phyloP scores from a whole-genome alignment of 2,113 vertebrate species.

The Engraulis encrasicolus region DNA sequence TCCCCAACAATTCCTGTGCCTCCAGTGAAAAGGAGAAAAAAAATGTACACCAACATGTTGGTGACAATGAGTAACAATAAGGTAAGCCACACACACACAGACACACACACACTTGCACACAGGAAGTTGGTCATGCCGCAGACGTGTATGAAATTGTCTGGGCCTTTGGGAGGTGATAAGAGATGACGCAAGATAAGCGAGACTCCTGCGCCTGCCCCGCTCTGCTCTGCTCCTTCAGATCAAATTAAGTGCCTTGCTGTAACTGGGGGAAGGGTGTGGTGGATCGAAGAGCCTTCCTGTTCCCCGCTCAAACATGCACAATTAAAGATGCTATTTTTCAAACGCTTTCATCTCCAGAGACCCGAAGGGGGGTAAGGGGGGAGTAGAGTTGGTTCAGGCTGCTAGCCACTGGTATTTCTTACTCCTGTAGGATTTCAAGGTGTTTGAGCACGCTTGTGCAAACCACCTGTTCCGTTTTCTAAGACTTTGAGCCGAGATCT shows the following conservation, averaged over 20 bases:
- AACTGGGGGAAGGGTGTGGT: neutral
- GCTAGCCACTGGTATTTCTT: neutral
- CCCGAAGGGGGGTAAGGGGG: neutral
- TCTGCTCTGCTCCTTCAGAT: neutral
- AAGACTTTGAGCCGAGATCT: neutral
- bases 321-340: neutral
- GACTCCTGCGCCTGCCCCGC: neutral
- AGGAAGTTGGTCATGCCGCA: neutral
- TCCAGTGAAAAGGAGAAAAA: neutral
- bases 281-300: slow-evolving; percentile 28
- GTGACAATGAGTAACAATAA: neutral
- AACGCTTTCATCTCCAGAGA: neutral
- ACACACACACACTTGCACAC: neutral
- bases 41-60: neutral
- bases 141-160: neutral
- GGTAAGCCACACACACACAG: neutral
- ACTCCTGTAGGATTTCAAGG: neutral
- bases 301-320: slow-evolving; percentile 20
- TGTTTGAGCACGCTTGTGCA: neutral
- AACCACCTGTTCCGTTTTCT: neutral
- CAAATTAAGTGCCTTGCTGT: neutral
- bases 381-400: neutral
- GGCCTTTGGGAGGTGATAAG: neutral
- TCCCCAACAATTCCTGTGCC: neutral
- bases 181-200: slow-evolving; percentile 4